Conservation (phyloP, 2,113 vertebrate genomes). For the Suricata suricatta region DNA sequence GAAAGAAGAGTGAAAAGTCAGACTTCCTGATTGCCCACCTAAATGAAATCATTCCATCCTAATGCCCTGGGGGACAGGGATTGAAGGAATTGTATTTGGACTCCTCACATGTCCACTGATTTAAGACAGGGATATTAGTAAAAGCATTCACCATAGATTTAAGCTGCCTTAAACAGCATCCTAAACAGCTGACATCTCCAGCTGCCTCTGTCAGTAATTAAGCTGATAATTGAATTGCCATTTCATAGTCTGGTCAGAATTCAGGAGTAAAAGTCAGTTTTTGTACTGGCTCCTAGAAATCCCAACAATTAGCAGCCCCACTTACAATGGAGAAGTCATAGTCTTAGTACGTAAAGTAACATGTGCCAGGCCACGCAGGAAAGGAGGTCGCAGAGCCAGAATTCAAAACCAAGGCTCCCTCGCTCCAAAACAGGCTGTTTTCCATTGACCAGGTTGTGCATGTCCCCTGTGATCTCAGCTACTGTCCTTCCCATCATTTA, state of each 20-base stretch:
- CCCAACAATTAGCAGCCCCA: neutral
- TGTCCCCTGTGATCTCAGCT: neutral
- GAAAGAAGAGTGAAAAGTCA: neutral
- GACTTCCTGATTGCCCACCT: neutral
- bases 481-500: neutral
- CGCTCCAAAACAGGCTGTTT: neutral
- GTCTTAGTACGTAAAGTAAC: neutral
- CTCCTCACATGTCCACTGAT: neutral
- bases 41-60: neutral
- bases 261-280: neutral
- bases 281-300: neutral
- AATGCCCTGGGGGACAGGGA: neutral
- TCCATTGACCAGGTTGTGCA: fast-evolving
- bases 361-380: neutral
- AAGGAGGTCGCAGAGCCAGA: neutral
- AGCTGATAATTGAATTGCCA: neutral
- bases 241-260: neutral
- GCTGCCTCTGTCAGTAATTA: neutral
- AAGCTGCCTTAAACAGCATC: neutral
- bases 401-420: no score
- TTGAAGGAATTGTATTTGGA: fast-evolving
- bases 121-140: no score
- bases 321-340: neutral
- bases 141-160: neutral
- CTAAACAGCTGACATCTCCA: neutral